Conservation (phyloP, 1,140 invertebrate genomes). For the Mactra quadrangularis region DNA sequence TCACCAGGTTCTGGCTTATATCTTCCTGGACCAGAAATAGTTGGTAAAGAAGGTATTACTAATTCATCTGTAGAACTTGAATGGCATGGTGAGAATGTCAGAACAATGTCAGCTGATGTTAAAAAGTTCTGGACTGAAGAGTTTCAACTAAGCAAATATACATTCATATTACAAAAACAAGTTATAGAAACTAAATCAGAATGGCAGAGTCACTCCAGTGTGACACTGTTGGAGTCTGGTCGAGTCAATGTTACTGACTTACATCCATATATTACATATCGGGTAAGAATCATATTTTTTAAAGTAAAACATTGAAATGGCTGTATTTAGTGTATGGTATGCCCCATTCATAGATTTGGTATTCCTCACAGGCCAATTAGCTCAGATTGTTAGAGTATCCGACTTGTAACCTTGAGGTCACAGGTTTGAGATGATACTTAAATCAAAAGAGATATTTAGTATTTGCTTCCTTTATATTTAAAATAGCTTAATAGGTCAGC, state of each 20-base stretch:
- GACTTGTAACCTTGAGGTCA: no score
- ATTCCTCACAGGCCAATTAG: no score
- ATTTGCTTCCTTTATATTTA: no score
- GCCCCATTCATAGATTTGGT: no score
- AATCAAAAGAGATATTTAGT: no score
- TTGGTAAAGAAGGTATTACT: constrained; percentile 49
- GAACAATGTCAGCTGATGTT: no score
- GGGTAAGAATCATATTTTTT: constrained; percentile 40
- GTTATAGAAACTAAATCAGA: constrained; percentile 36
- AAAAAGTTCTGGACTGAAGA: constrained; percentile 1
- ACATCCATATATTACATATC: constrained; percentile 48
- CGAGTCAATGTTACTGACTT: constrained; percentile 33
- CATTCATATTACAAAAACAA: constrained; percentile 29
- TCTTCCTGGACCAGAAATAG: constrained; percentile 28
- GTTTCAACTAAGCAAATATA: constrained; percentile 7
- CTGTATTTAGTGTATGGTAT: no score
- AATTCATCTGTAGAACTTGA: constrained; percentile 39
- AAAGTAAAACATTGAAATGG: no score
- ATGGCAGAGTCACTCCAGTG: constrained; percentile 50
- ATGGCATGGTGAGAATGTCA: constrained; percentile 10
- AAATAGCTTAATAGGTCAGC: no score
- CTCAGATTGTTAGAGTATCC: no score
- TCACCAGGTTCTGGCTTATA: constrained; percentile 21
- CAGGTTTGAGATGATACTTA: no score
- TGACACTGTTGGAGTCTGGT: constrained; percentile 6